Conservation (phyloP, 2,113 vertebrate species). For the Gallinago undulata region DNA sequence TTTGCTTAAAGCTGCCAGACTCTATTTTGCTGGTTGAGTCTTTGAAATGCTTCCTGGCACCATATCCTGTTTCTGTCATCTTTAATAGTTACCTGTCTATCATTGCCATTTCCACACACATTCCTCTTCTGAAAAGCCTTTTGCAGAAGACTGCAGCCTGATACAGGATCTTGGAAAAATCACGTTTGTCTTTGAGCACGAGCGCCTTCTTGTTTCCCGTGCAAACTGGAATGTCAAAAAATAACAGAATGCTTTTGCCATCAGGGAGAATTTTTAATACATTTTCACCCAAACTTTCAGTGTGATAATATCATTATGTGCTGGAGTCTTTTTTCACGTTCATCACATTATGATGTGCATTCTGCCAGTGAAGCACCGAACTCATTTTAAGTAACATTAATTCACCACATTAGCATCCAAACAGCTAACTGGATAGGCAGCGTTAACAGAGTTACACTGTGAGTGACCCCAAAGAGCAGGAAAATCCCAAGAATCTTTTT, state of each 20-base stretch:
- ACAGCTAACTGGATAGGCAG: not conserved
- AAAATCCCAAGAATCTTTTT: not conserved
- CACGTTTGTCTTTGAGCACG: not conserved
- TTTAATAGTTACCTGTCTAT: not conserved
- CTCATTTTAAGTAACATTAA: not conserved
- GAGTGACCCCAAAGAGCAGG: not conserved
- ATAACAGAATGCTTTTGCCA: not conserved
- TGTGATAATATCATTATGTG: not conserved
- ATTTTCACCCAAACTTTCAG: not conserved
- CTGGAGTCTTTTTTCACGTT: not conserved
- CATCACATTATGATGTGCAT: not conserved
- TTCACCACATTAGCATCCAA: not conserved
- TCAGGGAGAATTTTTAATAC: not conserved
- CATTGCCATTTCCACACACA: not conserved
- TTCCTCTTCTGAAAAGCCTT: not conserved
- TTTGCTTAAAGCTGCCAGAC: not conserved
- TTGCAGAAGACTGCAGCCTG: not conserved
- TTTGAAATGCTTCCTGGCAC: slow-evolving; percentile 12
- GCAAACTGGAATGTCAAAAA: not conserved
- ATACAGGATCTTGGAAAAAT: not conserved
- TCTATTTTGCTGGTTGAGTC: not conserved
- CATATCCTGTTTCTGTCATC: not conserved
- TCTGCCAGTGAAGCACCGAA: not conserved
- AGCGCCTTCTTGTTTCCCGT: not conserved
- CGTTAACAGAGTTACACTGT: not conserved